Evolutionary conservation across 2,888 invertebrate genomes (phyloP), one percentile per base, ranked within the genome.

Genomic region (Ennomos fuscantarius): DNA sequence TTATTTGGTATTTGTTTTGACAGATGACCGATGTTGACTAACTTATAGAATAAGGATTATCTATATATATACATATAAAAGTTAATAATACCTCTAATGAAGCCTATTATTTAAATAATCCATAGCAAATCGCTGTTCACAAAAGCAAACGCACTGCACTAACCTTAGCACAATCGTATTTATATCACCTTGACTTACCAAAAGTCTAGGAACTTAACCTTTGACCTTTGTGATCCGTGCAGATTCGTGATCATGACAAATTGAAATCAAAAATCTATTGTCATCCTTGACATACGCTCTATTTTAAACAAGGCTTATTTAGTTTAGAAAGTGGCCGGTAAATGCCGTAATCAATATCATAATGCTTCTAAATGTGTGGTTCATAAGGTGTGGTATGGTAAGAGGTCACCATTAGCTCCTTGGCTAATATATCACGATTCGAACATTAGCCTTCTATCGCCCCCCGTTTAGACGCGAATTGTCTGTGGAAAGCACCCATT

Each of bases 231-330:
- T 67, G 72, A 72, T 71, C 72, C 73, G 76, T 76, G 73, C 74
- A 70, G 76, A 76, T 79, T 82, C 81, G 78, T 78, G 79, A 80
- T 88, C 89, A 86, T 87, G 87, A 89, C 86, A 85, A 81, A 85
- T 83, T 73, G 73, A 78, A 82, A 83, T 85, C 78, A 81, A 84
- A 81, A 82, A 80, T 76, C 78, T 74, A 75, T 79, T 76, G 68
- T 69, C 74, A 85, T 85, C 86, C 88, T 89, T 89, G 88, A 86
- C 86, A 84, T 86, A 79, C 78, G 81, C 76, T 82, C 79, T 70
- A 75, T 78, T 79, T 86, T 77, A 83, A 81, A 86, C 82, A 83
- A 82, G 74, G 74, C 74, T 78, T 74, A 62, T 70, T 81, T 79
- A 78, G 66, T 68, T 81, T 80, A 79, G 81, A 85, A 82, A 82